A percentile compares a stretch with the other conserved stretches of the same genome.
These are phyloP conservation scores for Orientallactaga bullata DNA, from an alignment of 2,113 vertebrate species.

Conservation along the genomic window DNA sequence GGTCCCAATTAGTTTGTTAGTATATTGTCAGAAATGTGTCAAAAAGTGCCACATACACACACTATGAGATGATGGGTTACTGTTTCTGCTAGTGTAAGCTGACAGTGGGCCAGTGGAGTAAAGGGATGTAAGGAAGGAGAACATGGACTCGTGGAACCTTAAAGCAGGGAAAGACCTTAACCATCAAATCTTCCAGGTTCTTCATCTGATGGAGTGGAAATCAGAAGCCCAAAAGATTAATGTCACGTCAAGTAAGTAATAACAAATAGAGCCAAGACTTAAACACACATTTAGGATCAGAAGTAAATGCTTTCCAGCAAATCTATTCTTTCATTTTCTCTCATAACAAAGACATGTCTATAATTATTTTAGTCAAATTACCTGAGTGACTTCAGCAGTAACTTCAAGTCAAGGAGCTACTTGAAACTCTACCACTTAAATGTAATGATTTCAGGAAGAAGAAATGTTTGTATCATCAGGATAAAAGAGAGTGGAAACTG, in stretches of 20 bases:
- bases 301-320: background rate
- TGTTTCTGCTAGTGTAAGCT: background rate
- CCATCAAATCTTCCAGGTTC: background rate
- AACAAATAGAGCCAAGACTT: background rate
- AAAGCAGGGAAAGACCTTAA: background rate
- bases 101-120: background rate
- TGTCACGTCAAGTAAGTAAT: background rate
- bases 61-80: background rate
- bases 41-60: background rate
- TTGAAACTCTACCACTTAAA: background rate
- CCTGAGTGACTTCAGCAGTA: background rate
- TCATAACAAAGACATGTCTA: background rate
- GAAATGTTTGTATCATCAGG: conserved; percentile 25
- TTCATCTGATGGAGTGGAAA: background rate
- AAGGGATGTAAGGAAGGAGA: background rate
- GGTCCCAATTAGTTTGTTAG: background rate
- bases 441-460: background rate
- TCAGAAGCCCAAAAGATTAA: background rate
- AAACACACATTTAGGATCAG: background rate
- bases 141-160: background rate
- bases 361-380: background rate
- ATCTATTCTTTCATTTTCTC: background rate
- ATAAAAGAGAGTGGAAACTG: conserved; percentile 45
- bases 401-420: conserved; percentile 37
- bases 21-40: background rate